Percentiles rank a stretch among this genome's conserved stretches.
Conservation (phyloP, 2,797 vertebrate species). For the Stomatorhinus walkeri region DNA sequence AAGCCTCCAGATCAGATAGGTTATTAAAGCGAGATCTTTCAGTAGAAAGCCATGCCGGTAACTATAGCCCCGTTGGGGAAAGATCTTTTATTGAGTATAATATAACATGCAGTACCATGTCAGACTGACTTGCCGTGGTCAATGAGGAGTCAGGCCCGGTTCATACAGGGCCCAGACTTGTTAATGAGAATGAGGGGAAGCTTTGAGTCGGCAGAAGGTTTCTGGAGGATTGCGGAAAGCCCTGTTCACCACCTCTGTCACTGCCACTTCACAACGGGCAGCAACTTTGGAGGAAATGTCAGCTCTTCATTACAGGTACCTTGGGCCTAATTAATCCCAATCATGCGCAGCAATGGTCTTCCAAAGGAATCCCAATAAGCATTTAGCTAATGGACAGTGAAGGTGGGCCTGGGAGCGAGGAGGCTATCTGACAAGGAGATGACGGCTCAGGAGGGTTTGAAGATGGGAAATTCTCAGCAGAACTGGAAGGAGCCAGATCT, state of each 20-base stretch:
- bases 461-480: neutral
- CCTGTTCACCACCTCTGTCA: neutral
- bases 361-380: neutral
- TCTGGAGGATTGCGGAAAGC: neutral
- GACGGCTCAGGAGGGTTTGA: neutral
- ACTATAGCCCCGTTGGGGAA: slow-evolving; percentile 56
- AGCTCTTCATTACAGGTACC: neutral
- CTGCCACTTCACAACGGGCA: neutral
- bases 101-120: slow-evolving; percentile 49
- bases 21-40: slow-evolving; percentile 52
- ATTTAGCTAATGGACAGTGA: neutral
- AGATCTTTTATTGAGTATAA: slow-evolving; percentile 51
- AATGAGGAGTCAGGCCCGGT: slow-evolving; percentile 41
- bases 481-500: neutral
- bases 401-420: neutral
- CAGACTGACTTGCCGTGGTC: slow-evolving; percentile 32
- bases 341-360: neutral
- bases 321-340: neutral
- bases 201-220: neutral
- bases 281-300: neutral
- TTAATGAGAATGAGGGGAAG: slow-evolving; percentile 14
- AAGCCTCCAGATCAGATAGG: slow-evolving; percentile 31
- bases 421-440: neutral
- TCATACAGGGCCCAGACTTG: slow-evolving; percentile 21
- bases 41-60: slow-evolving; percentile 51